phyloP scores from a whole-genome alignment of 2,888 invertebrate genomes.

The Cheilosia vernalis region DNA sequence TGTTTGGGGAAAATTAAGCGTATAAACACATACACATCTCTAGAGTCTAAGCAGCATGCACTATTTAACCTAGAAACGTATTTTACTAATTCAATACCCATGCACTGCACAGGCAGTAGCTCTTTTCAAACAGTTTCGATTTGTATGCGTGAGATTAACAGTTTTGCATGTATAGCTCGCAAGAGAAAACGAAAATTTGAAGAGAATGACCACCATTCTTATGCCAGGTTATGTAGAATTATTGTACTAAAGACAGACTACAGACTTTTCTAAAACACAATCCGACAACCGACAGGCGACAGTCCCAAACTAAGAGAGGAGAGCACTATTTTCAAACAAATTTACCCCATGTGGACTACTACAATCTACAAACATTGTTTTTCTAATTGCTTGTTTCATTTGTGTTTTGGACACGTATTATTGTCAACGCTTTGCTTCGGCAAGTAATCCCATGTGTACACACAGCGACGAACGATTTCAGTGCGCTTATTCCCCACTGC shows the following conservation, averaged over 20 bases:
- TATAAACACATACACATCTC: neutral
- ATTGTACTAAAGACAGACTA: too few relatives aligned
- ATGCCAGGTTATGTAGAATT: neutral
- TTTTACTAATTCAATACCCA: slow-evolving; percentile 18
- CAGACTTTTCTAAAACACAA: too few relatives aligned
- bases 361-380: neutral
- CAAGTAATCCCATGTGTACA: slow-evolving; percentile 9
- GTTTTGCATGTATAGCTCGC: neutral
- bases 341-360: slow-evolving; percentile 52
- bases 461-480: slow-evolving; percentile 23
- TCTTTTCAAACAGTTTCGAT: neutral
- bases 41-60: slow-evolving; percentile 2
- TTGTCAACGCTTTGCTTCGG: slow-evolving; percentile 33
- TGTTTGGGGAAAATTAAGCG: neutral
- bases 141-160: slow-evolving; percentile 13
- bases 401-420: slow-evolving; percentile 15
- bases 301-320: slow-evolving; percentile 20
- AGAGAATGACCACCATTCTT: neutral
- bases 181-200: neutral
- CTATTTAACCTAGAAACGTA: slow-evolving; percentile 59
- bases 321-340: slow-evolving; percentile 35
- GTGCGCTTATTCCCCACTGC: slow-evolving; percentile 14
- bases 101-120: neutral
- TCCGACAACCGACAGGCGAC: slow-evolving; percentile 13
- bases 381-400: slow-evolving; percentile 13